Conservation (phyloP, 2,888 invertebrate genomes). For the Cheilosia grossa region DNA sequence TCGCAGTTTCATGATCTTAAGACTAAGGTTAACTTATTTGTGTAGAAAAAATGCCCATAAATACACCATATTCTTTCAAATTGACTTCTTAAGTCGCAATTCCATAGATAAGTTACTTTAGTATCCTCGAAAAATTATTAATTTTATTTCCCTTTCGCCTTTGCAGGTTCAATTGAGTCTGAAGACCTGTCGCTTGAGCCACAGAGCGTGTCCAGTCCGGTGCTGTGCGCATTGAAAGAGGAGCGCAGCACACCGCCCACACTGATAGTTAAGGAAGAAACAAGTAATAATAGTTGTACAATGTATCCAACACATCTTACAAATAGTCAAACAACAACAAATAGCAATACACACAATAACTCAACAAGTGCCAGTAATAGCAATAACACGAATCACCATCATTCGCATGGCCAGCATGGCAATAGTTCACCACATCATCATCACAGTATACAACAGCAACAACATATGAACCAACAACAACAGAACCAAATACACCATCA, state of each 20-base stretch:
- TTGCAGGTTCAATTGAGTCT: slow-evolving; percentile 91
- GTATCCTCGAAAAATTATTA: no score
- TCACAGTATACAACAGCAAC: slow-evolving; percentile 77
- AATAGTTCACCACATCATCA: slow-evolving; percentile 75
- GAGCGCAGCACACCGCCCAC: slow-evolving; percentile 88
- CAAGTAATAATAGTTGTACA: slow-evolving; percentile 87
- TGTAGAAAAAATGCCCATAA: not conserved
- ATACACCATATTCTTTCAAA: not conserved
- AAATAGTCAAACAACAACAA: slow-evolving; percentile 77
- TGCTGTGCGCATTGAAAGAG: slow-evolving; percentile 86
- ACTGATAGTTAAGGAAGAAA: slow-evolving; percentile 88
- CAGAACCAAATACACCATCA: slow-evolving; percentile 78
- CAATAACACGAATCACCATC: slow-evolving; percentile 77
- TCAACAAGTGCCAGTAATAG: slow-evolving; percentile 78
- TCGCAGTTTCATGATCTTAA: no score
- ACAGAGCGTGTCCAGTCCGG: slow-evolving; percentile 83
- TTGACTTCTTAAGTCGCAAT: no score
- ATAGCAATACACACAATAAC: slow-evolving; percentile 79
- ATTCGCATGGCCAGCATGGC: slow-evolving; percentile 76
- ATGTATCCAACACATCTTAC: slow-evolving; percentile 82
- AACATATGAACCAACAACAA: slow-evolving; percentile 75
- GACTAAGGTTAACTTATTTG: no score
- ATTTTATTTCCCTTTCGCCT: slow-evolving; percentile 77
- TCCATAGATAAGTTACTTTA: not conserved
- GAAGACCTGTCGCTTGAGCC: slow-evolving; percentile 90